phyloP scores from a whole-genome alignment of 2,888 invertebrate genomes.

The Rhingia rostrata region DNA sequence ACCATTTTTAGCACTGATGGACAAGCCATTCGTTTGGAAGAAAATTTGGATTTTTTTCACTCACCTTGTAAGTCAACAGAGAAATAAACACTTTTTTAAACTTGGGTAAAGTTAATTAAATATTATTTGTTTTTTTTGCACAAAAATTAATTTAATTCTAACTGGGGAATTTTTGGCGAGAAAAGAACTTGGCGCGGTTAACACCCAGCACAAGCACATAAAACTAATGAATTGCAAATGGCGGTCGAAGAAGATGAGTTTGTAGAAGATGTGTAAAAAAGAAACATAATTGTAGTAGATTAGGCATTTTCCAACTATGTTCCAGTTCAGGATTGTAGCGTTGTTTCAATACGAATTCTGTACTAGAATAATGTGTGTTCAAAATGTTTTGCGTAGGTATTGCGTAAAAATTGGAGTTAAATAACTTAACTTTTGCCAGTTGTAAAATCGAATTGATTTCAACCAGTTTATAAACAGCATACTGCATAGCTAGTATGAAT shows the following conservation, averaged over 20 bases:
- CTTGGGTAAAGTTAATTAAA: conserved; percentile 18
- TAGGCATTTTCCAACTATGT: neutral
- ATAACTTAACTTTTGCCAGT: too few relatives aligned
- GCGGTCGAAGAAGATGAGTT: conserved; percentile 48
- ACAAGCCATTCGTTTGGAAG: neutral
- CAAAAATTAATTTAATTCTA: conserved; percentile 31
- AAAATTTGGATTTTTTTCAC: conserved; percentile 27
- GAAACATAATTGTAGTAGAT: conserved; percentile 53
- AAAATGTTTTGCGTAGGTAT: too few relatives aligned
- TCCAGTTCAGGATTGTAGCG: neutral
- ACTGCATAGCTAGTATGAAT: too few relatives aligned
- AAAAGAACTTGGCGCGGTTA: conserved; percentile 67
- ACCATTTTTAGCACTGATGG: conserved; percentile 52
- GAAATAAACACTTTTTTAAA: conserved; percentile 25
- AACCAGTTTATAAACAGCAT: too few relatives aligned
- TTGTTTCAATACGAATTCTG: neutral
- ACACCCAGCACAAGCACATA: conserved; percentile 71
- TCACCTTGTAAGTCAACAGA: conserved; percentile 47
- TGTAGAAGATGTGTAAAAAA: conserved; percentile 26
- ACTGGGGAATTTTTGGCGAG: conserved; percentile 22
- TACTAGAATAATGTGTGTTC: neutral
- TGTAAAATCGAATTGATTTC: too few relatives aligned
- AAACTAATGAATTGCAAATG: conserved; percentile 73
- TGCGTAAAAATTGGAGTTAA: too few relatives aligned
- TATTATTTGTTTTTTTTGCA: conserved; percentile 43